Evolutionary conservation across 2,113 vertebrate genomes (phyloP).

Genomic region (Hypanus sabinus): DNA sequence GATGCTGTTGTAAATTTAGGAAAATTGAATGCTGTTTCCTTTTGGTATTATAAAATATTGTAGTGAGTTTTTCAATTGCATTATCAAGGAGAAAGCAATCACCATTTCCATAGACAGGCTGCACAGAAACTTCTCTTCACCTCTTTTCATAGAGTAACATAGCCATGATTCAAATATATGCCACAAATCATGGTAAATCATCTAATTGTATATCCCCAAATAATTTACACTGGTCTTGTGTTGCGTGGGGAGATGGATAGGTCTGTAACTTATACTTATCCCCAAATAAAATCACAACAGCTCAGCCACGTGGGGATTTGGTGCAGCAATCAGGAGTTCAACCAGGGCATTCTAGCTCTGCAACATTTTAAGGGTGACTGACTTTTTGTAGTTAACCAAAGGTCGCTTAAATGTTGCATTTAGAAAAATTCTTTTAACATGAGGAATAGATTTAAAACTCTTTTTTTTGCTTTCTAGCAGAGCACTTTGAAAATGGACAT

Average conservation of each 20-base stretch:
- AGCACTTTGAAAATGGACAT: constrained; percentile 79
- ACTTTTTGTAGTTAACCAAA: background rate
- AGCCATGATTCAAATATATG: background rate
- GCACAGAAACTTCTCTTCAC: background rate
- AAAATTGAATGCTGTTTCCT: background rate
- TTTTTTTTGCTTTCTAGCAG: constrained; percentile 58
- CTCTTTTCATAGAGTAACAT: background rate
- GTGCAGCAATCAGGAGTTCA: background rate
- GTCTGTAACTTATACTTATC: background rate
- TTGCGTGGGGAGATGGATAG: background rate
- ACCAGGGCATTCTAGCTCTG: background rate
- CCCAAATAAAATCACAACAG: background rate
- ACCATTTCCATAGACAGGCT: background rate
- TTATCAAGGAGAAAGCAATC: background rate
- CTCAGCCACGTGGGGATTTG: background rate
- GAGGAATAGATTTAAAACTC: background rate
- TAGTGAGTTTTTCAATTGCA: background rate
- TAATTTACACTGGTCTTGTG: background rate
- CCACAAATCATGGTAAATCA: background rate
- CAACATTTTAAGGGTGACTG: background rate
- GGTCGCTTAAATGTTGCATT: background rate
- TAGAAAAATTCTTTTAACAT: background rate
- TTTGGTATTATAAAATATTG: background rate
- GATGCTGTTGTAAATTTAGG: background rate
- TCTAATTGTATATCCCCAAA: background rate